Evolutionary conservation across 2,113 vertebrate genomes (phyloP), one percentile per base, ranked within the genome.

Genomic region (Chaenocephalus aceratus): DNA sequence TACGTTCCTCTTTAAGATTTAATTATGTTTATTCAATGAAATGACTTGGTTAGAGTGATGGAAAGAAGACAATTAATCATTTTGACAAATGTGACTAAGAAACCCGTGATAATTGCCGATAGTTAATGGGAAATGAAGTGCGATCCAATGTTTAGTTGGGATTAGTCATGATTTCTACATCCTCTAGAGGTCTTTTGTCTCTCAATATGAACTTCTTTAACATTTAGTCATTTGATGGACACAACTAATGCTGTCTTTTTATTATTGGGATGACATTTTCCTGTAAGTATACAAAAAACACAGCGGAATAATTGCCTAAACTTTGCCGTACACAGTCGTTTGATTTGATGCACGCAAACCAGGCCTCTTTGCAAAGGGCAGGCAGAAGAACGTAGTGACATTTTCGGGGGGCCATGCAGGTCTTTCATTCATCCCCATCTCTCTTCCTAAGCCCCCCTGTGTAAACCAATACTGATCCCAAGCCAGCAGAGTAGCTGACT

Each of bases 401-500:
- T 91, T 92, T 90, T 77, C 53, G 51, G 36, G 68, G 56, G 75
- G 72, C 59, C 77, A 89, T 36, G 75, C 79, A 74, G 36, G 77
- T 89, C 86, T 51, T 86, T 88, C 82, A 72, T 85, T 92, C 83
- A 82, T 89, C 74, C 79, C 64, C 62, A 56, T 63, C 72, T 16
- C 36, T 79, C 61, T 81, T 68, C 68, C 74, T 72, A 48, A 13
- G 65, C 77, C 84, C 73, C 77, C 41, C 60, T 62, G 75, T 51
- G 61, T 87, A 85, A 92, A 91, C 88, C 88, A 82, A 88, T 73
- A 76, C 82, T 66, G 78, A 84, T 82, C 83, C 68, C 72, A 54
- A 68, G 80, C 49, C 85, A 87, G 89, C 86, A 68, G 72, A 83
- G 83, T 51, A 69, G 85, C 87, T 86, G 91, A 89, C 87, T 76